phyloP scores from a whole-genome alignment of 1,140 invertebrate genomes.

The Lasaia peninsularis region DNA sequence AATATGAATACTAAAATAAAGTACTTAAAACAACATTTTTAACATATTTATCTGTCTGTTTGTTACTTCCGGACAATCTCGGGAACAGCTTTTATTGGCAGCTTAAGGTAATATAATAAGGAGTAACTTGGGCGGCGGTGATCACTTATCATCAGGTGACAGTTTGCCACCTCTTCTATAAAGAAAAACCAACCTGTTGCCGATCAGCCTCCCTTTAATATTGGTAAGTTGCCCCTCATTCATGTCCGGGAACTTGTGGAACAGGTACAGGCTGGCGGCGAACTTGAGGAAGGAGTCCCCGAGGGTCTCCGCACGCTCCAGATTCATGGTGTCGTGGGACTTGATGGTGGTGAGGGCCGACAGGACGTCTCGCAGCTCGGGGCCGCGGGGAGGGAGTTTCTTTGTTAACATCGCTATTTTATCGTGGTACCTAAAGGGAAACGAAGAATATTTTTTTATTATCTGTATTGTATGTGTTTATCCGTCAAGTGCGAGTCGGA shows the following conservation, averaged over 20 bases:
- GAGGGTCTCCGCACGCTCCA: conserved; percentile 90
- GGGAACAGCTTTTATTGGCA: no score
- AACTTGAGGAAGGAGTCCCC: conserved; percentile 95
- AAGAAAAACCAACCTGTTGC: conserved; percentile 83
- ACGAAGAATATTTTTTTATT: conserved; percentile 7
- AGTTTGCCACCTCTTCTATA: no score
- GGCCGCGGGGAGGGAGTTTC: conserved; percentile 33
- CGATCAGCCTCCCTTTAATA: conserved; percentile 86
- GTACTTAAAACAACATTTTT: no score
- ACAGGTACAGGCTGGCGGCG: conserved; percentile 84
- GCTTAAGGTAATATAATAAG: no score
- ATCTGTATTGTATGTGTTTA: no score
- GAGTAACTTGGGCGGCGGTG: no score
- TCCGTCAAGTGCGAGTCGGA: no score
- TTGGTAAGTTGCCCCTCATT: conserved; percentile 88
- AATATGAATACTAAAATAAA: conserved; percentile 6
- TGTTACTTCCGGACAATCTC: no score
- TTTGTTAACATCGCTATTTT: conserved; percentile 39
- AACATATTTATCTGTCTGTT: no score
- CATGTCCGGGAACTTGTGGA: conserved; percentile 81
- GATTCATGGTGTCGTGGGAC: conserved; percentile 87
- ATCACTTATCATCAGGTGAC: no score
- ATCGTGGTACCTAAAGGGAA: conserved; percentile 47
- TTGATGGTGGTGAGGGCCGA: conserved; percentile 85
- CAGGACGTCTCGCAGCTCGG: conserved; percentile 66